Conservation (phyloP, 1,140 invertebrate genomes). For the Cyclargus thomasi region DNA sequence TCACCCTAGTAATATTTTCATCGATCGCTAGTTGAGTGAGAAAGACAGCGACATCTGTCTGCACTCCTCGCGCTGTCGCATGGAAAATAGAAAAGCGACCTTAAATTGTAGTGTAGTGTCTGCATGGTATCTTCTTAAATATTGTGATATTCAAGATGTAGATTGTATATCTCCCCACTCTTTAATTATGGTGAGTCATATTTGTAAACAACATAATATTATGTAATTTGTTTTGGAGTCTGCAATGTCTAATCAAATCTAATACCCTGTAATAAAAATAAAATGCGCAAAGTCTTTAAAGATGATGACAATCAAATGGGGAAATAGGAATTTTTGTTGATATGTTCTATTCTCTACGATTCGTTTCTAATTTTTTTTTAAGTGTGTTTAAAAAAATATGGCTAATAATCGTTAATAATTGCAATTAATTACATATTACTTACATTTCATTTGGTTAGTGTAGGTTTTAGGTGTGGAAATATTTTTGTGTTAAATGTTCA, state of each 20-base stretch:
- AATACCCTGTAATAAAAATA: slow-evolving; percentile 2
- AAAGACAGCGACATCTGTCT: slow-evolving; percentile 44
- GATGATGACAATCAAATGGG: not conserved
- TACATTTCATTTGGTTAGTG: too few relatives aligned
- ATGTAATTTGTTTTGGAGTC: slow-evolving; percentile 4
- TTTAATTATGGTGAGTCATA: not conserved
- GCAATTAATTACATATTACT: too few relatives aligned
- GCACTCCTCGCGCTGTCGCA: slow-evolving; percentile 55
- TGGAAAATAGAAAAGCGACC: slow-evolving; percentile 55
- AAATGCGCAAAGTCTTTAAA: not conserved
- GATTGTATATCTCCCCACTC: not conserved
- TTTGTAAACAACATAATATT: not conserved
- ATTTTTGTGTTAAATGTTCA: too few relatives aligned
- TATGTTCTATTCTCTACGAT: not conserved
- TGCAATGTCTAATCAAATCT: not conserved
- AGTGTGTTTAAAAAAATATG: too few relatives aligned
- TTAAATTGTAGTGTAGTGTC: slow-evolving; percentile 24
- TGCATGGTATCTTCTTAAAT: slow-evolving; percentile 1
- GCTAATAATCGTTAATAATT: too few relatives aligned
- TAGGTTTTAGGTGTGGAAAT: too few relatives aligned
- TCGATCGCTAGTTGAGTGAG: slow-evolving; percentile 54
- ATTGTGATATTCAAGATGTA: slow-evolving; percentile 12
- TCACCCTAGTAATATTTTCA: slow-evolving; percentile 53
- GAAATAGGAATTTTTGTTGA: not conserved
- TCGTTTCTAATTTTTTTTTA: not conserved